Evolutionary conservation across 2,888 invertebrate species (phyloP), one percentile per base, ranked within the genome.

Genomic region (Heterodera filipjevi): DNA sequence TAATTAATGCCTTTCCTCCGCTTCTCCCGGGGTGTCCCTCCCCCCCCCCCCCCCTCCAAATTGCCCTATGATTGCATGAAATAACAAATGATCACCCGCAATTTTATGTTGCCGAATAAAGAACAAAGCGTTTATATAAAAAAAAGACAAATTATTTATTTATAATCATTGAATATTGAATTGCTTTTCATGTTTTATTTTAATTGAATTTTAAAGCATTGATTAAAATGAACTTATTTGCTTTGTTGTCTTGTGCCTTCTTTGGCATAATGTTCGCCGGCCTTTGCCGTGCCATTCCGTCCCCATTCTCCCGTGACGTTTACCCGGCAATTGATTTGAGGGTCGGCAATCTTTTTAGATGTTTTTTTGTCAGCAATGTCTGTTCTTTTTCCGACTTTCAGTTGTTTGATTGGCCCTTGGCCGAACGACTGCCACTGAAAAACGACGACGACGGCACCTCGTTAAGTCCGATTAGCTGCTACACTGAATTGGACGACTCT

Each of bases 401-500:
- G 66, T 32, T 66, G 66, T 32, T 66, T 16, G 66, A 66, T 32
- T 66, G 66, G 66, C 66, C 66, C 27, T 14, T 66, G 27, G 66
- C 66, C 14, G 14, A 32, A 66, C 22, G 3, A 3, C 3, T 32
- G 32, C 49, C 49, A 49, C 19, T 14, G 14, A 12, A 49, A 49
- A 14, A 16, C 16, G 49, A 8, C 49, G 49, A 49, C 12, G 32
- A 27, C 27, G 30, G 66, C 66, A 32, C 66, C 3, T 3, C 66
- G 30, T 3, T 49, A n/a, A 53, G 27, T 8, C 27, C 27, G 35
- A 27, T 74, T 3, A 32, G 44, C 6, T 74, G 74, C 30, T 74
- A 74, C 59, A 74, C 53, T 0, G 14, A 74, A 32, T 8, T 74
- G 35, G 74, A 74, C 35, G 35, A 59, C n/a, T 74, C 74, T 12